phyloP scores from a whole-genome alignment of 2,888 invertebrate genomes.

The Diploptera punctata region DNA sequence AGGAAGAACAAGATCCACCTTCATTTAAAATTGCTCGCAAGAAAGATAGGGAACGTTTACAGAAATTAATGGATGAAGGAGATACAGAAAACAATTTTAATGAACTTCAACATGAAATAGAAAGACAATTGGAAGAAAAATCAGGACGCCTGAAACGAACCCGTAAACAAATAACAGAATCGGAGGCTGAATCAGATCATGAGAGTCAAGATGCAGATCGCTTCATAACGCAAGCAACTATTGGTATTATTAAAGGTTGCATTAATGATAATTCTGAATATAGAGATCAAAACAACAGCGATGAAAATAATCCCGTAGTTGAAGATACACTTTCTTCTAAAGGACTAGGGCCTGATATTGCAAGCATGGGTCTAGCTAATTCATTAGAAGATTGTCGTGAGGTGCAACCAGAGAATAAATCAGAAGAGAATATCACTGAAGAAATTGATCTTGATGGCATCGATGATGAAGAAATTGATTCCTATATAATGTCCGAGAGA shows the following conservation, averaged over 20 bases:
- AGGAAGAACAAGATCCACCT: slow-evolving; percentile 96
- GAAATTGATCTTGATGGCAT: slow-evolving; percentile 75
- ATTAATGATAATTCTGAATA: slow-evolving; percentile 48
- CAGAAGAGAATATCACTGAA: slow-evolving; percentile 51
- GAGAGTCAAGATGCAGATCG: slow-evolving; percentile 55
- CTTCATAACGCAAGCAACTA: slow-evolving; percentile 58
- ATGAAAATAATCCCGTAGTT: slow-evolving; percentile 51
- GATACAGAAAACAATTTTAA: slow-evolving; percentile 64
- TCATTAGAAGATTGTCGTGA: slow-evolving; percentile 56
- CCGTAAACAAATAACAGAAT: slow-evolving; percentile 43
- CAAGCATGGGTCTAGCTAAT: slow-evolving; percentile 76
- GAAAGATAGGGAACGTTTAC: slow-evolving; percentile 84
- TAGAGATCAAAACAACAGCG: too few relatives aligned
- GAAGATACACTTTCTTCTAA: slow-evolving; percentile 58
- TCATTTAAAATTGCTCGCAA: slow-evolving; percentile 91
- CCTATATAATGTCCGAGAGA: slow-evolving; percentile 80
- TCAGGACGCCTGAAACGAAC: neutral
- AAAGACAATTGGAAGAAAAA: slow-evolving; percentile 72
- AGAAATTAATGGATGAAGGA: slow-evolving; percentile 66
- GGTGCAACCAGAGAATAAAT: slow-evolving; percentile 40
- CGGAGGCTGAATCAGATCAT: slow-evolving; percentile 44
- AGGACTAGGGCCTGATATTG: slow-evolving; percentile 59
- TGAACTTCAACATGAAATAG: slow-evolving; percentile 86
- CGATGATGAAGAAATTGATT: slow-evolving; percentile 90
- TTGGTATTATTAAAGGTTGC: slow-evolving; percentile 56